Evolutionary conservation across 1,140 invertebrate species (phyloP).

Genomic region (Bilobella aurantiaca): DNA sequence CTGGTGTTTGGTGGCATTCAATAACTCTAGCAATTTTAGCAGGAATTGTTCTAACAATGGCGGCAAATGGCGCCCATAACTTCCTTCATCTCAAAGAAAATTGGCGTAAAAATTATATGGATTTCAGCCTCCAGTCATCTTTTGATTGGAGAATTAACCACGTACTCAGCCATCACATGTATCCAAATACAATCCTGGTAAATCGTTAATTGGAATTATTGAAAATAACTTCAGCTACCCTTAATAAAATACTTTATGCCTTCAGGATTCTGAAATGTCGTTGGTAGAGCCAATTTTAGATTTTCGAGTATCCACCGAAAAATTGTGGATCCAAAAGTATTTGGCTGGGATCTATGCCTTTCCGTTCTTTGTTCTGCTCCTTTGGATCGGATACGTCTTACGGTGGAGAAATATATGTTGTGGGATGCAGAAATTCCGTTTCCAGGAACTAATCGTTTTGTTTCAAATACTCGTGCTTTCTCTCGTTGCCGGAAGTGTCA

Average conservation of each 20-base stretch:
- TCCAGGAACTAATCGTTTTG: constrained; percentile 21
- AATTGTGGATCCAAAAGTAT: constrained; percentile 41
- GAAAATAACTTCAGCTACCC: background rate
- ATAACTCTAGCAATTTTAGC: constrained; percentile 37
- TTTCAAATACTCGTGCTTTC: constrained; percentile 13
- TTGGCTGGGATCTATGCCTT: constrained; percentile 44
- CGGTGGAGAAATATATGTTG: constrained; percentile 17
- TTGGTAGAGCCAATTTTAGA: constrained; percentile 56
- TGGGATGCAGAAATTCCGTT: constrained; percentile 21
- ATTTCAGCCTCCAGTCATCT: constrained; percentile 53
- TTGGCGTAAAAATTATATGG: constrained; percentile 71
- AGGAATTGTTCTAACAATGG: constrained; percentile 49
- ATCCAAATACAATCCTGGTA: constrained; percentile 58
- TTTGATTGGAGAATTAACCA: constrained; percentile 67
- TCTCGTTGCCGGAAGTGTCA: background rate
- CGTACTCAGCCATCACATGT: constrained; percentile 66
- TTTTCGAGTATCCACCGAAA: constrained; percentile 50
- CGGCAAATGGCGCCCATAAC: constrained; percentile 58
- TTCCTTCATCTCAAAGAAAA: constrained; percentile 69
- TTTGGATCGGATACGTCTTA: constrained; percentile 40
- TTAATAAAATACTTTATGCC: background rate
- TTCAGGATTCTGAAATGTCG: constrained; percentile 59
- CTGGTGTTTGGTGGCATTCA: constrained; percentile 11
- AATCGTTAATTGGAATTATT: constrained; percentile 5
- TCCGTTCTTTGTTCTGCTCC: constrained; percentile 43